Percentiles rank a stretch among this genome's conserved stretches.
phyloP scores from a whole-genome alignment of 2,113 vertebrate genomes.

The Solea solea region DNA sequence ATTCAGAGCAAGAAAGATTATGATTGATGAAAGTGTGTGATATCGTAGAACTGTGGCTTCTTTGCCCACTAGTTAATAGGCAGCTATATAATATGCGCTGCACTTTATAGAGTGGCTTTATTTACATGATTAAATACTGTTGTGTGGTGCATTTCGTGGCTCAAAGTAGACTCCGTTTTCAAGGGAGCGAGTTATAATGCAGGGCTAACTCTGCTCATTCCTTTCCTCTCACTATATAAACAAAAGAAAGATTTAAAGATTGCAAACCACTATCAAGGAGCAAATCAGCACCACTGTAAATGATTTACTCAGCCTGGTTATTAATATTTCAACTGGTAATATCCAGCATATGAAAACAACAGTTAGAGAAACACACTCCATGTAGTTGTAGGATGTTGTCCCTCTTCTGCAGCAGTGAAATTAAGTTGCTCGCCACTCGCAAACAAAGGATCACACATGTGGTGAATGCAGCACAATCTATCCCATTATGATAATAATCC shows the following conservation, averaged over 20 bases:
- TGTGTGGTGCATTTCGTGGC: background rate
- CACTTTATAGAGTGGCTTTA: background rate
- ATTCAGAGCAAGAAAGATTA: conserved; percentile 6
- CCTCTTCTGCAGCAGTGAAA: conserved; percentile 21
- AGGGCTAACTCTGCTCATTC: too few species aligned
- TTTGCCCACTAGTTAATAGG: background rate
- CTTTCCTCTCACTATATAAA: too few species aligned
- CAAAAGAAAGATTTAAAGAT: too few species aligned
- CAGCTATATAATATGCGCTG: background rate
- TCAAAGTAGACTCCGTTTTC: background rate
- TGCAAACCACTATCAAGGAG: background rate
- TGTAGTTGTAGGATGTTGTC: conserved; percentile 14
- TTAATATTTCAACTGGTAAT: background rate
- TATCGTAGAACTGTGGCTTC: background rate
- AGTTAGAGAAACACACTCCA: conserved; percentile 1
- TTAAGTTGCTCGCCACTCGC: conserved; percentile 28
- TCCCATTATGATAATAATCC: conserved; percentile 19
- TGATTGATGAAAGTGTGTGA: background rate
- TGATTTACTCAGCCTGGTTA: background rate
- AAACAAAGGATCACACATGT: conserved; percentile 38
- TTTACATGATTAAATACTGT: background rate
- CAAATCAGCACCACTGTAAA: conserved; percentile 1
- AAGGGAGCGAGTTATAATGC: background rate
- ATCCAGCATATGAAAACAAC: background rate
- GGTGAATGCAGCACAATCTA: conserved; percentile 20